phyloP scores from a whole-genome alignment of 2,888 invertebrate species.

The Diarsia mendica region DNA sequence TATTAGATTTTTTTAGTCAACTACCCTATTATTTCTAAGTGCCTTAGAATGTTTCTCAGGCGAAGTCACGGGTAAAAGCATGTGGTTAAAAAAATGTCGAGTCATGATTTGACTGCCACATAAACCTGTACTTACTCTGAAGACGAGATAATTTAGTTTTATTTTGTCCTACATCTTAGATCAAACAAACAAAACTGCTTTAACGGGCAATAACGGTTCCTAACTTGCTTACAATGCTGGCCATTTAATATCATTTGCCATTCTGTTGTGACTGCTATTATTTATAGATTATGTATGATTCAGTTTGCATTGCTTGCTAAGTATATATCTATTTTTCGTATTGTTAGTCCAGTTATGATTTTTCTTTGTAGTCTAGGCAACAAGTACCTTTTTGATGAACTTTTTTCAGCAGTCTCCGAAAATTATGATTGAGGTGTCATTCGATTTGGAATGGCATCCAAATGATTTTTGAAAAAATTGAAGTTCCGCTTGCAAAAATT shows the following conservation, averaged over 20 bases:
- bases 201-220: constrained; percentile 21
- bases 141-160: constrained; percentile 10
- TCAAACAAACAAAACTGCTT: constrained; percentile 42
- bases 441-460: too few species aligned
- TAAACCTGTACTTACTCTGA: neutral
- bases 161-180: constrained; percentile 21
- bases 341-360: neutral
- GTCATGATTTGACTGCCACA: constrained; percentile 2
- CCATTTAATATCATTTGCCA: neutral
- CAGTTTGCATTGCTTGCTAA: neutral
- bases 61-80: too few species aligned
- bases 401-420: too few species aligned
- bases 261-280: constrained; percentile 18
- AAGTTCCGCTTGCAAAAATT: too few species aligned
- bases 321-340: too few species aligned
- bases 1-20: too few species aligned
- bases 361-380: too few species aligned
- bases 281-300: constrained; percentile 11
- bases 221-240: neutral
- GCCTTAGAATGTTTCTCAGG: too few species aligned
- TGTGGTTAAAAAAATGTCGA: neutral
- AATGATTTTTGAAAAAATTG: too few species aligned
- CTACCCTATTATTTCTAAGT: too few species aligned
- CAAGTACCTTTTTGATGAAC: too few species aligned
- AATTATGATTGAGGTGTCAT: too few species aligned